Percentiles rank a stretch among this genome's conserved stretches.
These are phyloP conservation scores for Eupithecia dodoneata DNA, from an alignment of 2,888 invertebrate genomes.

Conservation along the genomic window DNA sequence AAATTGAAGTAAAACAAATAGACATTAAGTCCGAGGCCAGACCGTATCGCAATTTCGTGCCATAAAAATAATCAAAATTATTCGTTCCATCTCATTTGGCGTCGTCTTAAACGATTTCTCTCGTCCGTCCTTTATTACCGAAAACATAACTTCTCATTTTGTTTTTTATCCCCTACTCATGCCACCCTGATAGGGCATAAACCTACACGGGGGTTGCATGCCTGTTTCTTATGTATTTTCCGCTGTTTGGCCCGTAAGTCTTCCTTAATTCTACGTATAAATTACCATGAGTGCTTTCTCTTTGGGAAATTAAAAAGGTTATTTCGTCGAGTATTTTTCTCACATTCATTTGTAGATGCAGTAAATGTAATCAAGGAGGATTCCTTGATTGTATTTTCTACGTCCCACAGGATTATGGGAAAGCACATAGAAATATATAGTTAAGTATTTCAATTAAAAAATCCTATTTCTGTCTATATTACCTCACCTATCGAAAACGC, in stretches of 20 bases:
- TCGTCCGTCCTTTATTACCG: conserved; percentile 84
- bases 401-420: not conserved
- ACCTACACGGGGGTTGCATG: conserved; percentile 74
- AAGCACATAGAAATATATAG: not conserved
- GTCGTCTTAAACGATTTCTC: conserved; percentile 84
- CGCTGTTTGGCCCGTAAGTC: conserved; percentile 47
- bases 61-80: conserved; percentile 85
- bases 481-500: not conserved
- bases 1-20: conserved; percentile 80
- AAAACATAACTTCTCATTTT: conserved; percentile 85
- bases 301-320: conserved; percentile 34
- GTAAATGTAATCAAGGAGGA: not conserved
- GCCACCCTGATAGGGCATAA: conserved; percentile 69
- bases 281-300: conserved; percentile 39
- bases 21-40: conserved; percentile 71
- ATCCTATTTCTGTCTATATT: not conserved
- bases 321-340: conserved; percentile 10
- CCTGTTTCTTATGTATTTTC: conserved; percentile 78
- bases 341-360: not conserved
- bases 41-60: conserved; percentile 79
- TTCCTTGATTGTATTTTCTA: not conserved
- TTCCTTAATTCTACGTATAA: conserved; percentile 43
- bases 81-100: conserved; percentile 84
- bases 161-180: conserved; percentile 83
- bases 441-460: not conserved